These are phyloP conservation scores for Austrolebias charrua DNA, from an alignment of 2,797 vertebrate genomes.

Conservation along the genomic window DNA sequence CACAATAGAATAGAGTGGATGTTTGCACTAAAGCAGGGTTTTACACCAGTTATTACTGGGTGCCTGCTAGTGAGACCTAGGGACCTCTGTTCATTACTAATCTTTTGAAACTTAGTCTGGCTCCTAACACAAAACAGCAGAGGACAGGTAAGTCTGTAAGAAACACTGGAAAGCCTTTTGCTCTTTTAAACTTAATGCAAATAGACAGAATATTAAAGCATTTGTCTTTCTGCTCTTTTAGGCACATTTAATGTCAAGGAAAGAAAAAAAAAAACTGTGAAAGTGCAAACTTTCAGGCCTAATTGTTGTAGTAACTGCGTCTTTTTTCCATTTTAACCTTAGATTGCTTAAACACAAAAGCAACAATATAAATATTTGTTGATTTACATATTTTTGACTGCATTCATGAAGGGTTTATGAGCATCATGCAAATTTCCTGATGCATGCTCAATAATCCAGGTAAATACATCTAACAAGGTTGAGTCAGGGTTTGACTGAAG, in stretches of 20 bases:
- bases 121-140: slow-evolving; percentile 5
- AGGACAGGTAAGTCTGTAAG: background rate
- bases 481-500: no score
- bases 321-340: background rate
- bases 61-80: slow-evolving; percentile 35
- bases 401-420: no score
- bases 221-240: background rate
- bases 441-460: no score
- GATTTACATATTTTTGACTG: no score
- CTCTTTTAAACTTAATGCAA: background rate
- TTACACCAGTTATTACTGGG: slow-evolving; percentile 61
- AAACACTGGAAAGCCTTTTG: background rate
- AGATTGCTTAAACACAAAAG: no score
- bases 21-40: slow-evolving; percentile 49
- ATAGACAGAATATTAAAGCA: background rate
- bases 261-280: background rate
- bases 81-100: slow-evolving; percentile 36
- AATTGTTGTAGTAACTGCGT: background rate
- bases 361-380: no score
- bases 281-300: background rate
- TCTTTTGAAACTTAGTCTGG: slow-evolving; percentile 22
- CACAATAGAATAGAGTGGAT: slow-evolving; percentile 44
- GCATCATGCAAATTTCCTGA: no score
- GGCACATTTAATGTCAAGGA: background rate
- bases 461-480: no score